Base-by-base conservation (phyloP, 1,140 invertebrate genomes). In the Tetramorium simillimum region DNA sequence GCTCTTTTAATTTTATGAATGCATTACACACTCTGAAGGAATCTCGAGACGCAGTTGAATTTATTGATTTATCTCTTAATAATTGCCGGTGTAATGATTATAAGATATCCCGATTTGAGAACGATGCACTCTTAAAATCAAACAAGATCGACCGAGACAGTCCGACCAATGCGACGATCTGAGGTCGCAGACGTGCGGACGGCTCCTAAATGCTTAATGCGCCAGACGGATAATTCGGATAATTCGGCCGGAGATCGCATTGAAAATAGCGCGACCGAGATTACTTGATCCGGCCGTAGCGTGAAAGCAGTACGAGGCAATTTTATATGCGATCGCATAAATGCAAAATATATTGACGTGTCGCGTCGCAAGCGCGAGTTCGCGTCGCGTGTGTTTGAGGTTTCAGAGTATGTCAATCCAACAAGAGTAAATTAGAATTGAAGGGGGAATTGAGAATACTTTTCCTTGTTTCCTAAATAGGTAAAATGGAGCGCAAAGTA, bases 161-260 rank as follows among this genome's bases (percentile, higher is more conserved):
- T 37, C 43, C 53, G 40, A 51, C 16, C 33, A 63, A 63, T 33
- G 33, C 69, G 62, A 80, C 67, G n/a, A 76, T 84, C 81, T 62
- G 86, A 90, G 82, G 77, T 90, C 82, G 72, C 86, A 90, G 91
- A 88, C 82, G 73, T 81, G 80, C 88, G 85, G 89, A 92, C 82
- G 86, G 77, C 46, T 86, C 76, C 58, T 93, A 92, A 93, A 93
- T 93, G 87, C 88, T 91, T 93, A 92, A 93, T 92, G 88, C 85
- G 87, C 89, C 91, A 92, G 92, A 93, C 92, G 86, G 89, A 92
- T 93, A 91, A 93, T 93, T 93, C 75, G 78, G 92, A 91, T 93
- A 88, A 93, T 93, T 93, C 86, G 86, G 89, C 84, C 91, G 85
- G 86, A 89, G 89, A 93, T 91, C 88, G 81, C 77, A 86, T 93